Evolutionary conservation across 2,113 vertebrate genomes (phyloP).

Genomic region (Nothoprocta pentlandii): DNA sequence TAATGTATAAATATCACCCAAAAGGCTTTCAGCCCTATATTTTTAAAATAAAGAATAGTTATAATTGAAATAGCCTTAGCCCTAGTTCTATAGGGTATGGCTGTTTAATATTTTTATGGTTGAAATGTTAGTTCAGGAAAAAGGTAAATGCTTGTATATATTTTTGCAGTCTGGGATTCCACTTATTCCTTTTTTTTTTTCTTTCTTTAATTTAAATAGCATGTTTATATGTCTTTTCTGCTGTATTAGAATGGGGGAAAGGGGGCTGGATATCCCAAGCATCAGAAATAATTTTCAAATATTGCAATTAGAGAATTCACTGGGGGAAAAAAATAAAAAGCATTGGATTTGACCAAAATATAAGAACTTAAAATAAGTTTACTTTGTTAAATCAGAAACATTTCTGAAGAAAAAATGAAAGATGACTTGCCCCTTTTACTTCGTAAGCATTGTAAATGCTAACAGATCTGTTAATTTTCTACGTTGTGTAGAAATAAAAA

Average conservation of each 20-base stretch:
- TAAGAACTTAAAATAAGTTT: slow-evolving; percentile 53
- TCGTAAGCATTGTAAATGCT: slow-evolving; percentile 72
- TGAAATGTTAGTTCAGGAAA: slow-evolving; percentile 82
- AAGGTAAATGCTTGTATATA: slow-evolving; percentile 84
- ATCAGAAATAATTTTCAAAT: slow-evolving; percentile 70
- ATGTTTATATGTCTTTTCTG: slow-evolving; percentile 81
- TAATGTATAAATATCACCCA: slow-evolving; percentile 83
- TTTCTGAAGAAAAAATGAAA: slow-evolving; percentile 60
- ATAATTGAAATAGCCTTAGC: slow-evolving; percentile 82
- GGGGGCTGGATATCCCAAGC: slow-evolving; percentile 83
- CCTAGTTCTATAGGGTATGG: slow-evolving; percentile 89
- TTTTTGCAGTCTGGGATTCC: slow-evolving; percentile 80
- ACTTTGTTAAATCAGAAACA: slow-evolving; percentile 40
- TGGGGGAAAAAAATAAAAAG: background rate
- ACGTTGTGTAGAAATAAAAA: slow-evolving; percentile 76
- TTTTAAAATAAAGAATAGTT: slow-evolving; percentile 87
- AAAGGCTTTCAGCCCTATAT: slow-evolving; percentile 87
- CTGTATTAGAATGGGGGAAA: slow-evolving; percentile 73
- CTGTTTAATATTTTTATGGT: slow-evolving; percentile 87
- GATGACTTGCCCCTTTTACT: slow-evolving; percentile 52
- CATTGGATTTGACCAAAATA: slow-evolving; percentile 48
- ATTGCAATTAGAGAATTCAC: slow-evolving; percentile 39
- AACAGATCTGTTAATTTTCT: slow-evolving; percentile 64
- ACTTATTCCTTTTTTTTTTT: slow-evolving; percentile 63
- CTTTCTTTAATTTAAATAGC: slow-evolving; percentile 82